Evolutionary conservation across 2,888 invertebrate species (phyloP).

Genomic region (Limnephilus auricula): DNA sequence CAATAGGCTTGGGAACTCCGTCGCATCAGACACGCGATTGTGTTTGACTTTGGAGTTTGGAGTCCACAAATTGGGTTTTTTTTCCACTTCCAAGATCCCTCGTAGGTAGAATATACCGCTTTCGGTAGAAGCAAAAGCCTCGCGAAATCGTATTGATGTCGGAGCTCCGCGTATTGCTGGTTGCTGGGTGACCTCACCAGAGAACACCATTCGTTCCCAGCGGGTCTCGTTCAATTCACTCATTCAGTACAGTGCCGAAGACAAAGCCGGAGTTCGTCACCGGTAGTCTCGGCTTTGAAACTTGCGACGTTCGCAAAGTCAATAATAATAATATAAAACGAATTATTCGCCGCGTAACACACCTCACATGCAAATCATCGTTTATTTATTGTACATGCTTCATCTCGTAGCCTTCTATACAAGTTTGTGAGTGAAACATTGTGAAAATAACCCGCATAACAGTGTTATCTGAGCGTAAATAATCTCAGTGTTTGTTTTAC

Average conservation of each 20-base stretch:
- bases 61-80: constrained; percentile 23
- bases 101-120: constrained; percentile 11
- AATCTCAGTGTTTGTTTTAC: constrained; percentile 4
- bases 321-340: background rate
- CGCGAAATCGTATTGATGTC: constrained; percentile 36
- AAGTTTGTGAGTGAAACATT: constrained; percentile 29
- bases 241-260: constrained; percentile 25
- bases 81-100: constrained; percentile 22
- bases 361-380: background rate
- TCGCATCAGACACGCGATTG: constrained; percentile 20
- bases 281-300: constrained; percentile 20
- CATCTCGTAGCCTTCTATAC: background rate
- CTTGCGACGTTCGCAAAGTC: background rate
- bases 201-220: constrained; percentile 4
- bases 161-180: constrained; percentile 21
- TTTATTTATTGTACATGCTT: background rate
- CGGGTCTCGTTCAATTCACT: background rate
- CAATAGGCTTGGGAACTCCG: constrained; percentile 5
- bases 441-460: constrained; percentile 17
- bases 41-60: constrained; percentile 3
- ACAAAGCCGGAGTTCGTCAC: constrained; percentile 36
- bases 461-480: constrained; percentile 43
- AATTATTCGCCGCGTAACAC: constrained; percentile 14
- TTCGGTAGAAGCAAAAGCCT: constrained; percentile 24
- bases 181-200: constrained; percentile 47